A percentile compares a stretch with the other conserved stretches of the same genome.
phyloP scores from a whole-genome alignment of 2,888 invertebrate genomes.

The Cryptophagus acutangulus region DNA sequence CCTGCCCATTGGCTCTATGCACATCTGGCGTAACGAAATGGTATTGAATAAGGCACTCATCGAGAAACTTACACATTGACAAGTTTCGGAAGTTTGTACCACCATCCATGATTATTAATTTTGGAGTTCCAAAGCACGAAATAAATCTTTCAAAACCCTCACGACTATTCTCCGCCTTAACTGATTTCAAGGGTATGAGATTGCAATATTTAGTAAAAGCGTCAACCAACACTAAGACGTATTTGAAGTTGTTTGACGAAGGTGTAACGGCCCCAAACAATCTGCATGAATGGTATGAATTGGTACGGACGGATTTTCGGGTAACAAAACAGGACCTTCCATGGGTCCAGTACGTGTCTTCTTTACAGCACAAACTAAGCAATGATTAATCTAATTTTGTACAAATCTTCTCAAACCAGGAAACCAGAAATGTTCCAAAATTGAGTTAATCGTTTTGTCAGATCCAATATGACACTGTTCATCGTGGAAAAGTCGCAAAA shows the following conservation, averaged over 20 bases:
- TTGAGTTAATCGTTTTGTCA: conserved; percentile 34
- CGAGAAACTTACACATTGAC: conserved; percentile 6
- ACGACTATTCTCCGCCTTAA: conserved; percentile 22
- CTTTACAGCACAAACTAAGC: conserved; percentile 12
- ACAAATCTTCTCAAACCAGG: conserved; percentile 16
- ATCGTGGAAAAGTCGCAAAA: conserved; percentile 34
- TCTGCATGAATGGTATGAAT: conserved; percentile 19
- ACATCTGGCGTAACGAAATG: conserved; percentile 6
- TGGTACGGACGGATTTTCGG: conserved; percentile 13
- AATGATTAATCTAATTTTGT: conserved; percentile 28
- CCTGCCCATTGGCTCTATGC: conserved; percentile 38
- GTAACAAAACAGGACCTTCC: too few relatives aligned
- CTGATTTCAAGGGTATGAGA: conserved; percentile 17
- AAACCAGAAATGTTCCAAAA: conserved; percentile 27
- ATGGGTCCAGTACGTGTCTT: conserved; percentile 12
- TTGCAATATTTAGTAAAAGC: conserved; percentile 17
- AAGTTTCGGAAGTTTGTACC: conserved; percentile 7
- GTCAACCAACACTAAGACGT: conserved; percentile 12
- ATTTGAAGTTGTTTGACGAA: conserved; percentile 8
- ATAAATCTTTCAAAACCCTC: conserved; percentile 17
- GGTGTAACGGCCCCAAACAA: conserved; percentile 26
- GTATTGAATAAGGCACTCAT: conserved; percentile 3
- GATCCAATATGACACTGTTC: conserved; percentile 40
- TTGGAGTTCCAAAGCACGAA: conserved; percentile 22
- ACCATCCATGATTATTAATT: conserved; percentile 10